Evolutionary conservation across 2,888 invertebrate genomes (phyloP).

Genomic region (Epinotia nisella): DNA sequence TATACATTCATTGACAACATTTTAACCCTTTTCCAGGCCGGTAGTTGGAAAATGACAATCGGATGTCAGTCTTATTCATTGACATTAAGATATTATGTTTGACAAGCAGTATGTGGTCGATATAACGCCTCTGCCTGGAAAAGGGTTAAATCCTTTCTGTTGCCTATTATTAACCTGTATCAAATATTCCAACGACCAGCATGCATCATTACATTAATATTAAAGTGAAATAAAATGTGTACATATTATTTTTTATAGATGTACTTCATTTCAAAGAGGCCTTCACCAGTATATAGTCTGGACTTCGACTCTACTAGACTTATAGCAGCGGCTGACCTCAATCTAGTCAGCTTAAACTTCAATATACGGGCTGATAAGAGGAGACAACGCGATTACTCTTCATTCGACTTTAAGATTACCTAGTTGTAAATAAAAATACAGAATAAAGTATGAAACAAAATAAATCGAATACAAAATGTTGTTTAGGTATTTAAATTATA

Average conservation of each 20-base stretch:
- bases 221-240: background rate
- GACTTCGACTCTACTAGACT: constrained; percentile 72
- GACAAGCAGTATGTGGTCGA: too few relatives aligned
- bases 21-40: too few relatives aligned
- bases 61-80: too few relatives aligned
- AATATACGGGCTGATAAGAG: constrained; percentile 56
- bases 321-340: constrained; percentile 71
- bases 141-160: too few relatives aligned
- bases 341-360: constrained; percentile 67
- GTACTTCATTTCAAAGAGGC: constrained; percentile 72
- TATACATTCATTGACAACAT: background rate
- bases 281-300: constrained; percentile 75
- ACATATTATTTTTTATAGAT: constrained; percentile 64
- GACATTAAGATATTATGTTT: too few relatives aligned
- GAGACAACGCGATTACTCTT: constrained; percentile 64
- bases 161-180: background rate
- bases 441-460: background rate
- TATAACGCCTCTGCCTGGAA: too few relatives aligned
- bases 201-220: background rate
- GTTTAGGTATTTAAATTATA: background rate
- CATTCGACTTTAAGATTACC: constrained; percentile 56
- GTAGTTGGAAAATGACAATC: too few relatives aligned
- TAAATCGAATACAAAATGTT: background rate
- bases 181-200: background rate
- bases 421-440: constrained; percentile 5